Conservation (phyloP, 2,888 invertebrate genomes). For the Omphaloscelis lunosa region DNA sequence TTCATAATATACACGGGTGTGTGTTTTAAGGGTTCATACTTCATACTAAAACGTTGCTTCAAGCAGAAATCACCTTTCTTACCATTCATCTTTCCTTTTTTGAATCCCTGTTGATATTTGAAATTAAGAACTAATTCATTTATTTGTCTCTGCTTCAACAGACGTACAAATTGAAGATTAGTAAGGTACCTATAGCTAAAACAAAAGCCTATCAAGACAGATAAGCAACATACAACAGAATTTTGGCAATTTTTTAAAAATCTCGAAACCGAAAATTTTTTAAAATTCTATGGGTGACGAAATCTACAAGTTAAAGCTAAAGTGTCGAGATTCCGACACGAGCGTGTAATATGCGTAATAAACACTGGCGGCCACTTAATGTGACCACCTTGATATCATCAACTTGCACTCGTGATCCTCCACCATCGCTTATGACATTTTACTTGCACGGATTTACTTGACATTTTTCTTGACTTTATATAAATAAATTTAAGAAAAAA, state of each 20-base stretch:
- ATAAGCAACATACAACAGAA: not conserved
- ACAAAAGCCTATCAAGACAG: not conserved
- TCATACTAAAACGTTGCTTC: not conserved
- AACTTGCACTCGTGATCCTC: conserved; percentile 64
- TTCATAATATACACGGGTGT: not conserved
- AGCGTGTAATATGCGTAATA: conserved; percentile 77
- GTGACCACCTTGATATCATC: conserved; percentile 75
- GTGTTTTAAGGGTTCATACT: not conserved
- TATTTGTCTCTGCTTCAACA: not conserved
- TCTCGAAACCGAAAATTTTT: not conserved
- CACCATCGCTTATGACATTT: conserved; percentile 69
- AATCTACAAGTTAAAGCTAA: conserved; percentile 71
- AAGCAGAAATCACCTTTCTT: not conserved
- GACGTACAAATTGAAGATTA: not conserved
- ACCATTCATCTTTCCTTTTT: too few relatives aligned
- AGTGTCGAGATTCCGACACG: conserved; percentile 78
- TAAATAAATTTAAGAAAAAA: too few relatives aligned
- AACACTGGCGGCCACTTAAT: conserved; percentile 78
- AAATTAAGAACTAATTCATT: not conserved
- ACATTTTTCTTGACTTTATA: conserved; percentile 31
- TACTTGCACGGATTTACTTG: conserved; percentile 61
- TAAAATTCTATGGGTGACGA: conserved; percentile 60
- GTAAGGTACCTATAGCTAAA: too few relatives aligned
- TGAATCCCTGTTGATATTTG: too few relatives aligned
- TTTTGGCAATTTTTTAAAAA: not conserved